A percentile compares a stretch with the other conserved stretches of the same genome.
These are phyloP conservation scores for Pelecanus crispus DNA, from an alignment of 2,113 vertebrate genomes.

Conservation along the genomic window DNA sequence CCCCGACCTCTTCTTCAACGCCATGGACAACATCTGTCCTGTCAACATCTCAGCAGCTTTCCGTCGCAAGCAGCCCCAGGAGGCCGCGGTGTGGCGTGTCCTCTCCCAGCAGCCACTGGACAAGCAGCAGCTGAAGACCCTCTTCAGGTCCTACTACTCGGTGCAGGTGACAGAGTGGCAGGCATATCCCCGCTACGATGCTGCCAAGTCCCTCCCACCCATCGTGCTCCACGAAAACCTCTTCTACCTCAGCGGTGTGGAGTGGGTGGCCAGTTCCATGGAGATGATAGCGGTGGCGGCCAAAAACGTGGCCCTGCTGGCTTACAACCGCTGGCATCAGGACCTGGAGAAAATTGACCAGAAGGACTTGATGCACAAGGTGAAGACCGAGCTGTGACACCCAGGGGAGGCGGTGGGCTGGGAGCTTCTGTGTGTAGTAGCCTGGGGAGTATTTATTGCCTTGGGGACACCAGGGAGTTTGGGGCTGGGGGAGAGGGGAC, in stretches of 20 bases:
- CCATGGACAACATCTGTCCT: conserved; percentile 87
- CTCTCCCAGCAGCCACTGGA: conserved; percentile 83
- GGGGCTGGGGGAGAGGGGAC: not conserved
- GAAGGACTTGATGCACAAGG: conserved; percentile 93
- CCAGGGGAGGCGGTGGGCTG: accelerated
- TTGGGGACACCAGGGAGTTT: not conserved
- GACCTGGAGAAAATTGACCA: conserved; percentile 94
- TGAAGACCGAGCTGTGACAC: conserved; percentile 92
- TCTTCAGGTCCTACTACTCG: conserved; percentile 97
- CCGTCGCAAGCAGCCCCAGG: conserved; percentile 92
- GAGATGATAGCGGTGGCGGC: conserved; percentile 92
- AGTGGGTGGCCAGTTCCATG: conserved; percentile 95
- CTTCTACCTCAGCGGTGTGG: conserved; percentile 92
- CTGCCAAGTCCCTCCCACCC: conserved; percentile 75
- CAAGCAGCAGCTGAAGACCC: conserved; percentile 87
- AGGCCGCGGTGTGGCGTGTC: conserved; percentile 92
- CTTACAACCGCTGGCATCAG: conserved; percentile 92
- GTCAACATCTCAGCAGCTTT: conserved; percentile 88
- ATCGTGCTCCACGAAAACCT: conserved; percentile 88
- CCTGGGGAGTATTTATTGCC: conserved; percentile 24
- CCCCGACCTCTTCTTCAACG: conserved; percentile 84
- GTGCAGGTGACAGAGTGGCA: conserved; percentile 92
- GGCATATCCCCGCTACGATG: conserved; percentile 81
- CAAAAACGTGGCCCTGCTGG: conserved; percentile 94
- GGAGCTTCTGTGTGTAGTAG: not conserved